Evolutionary conservation across 2,113 vertebrate species (phyloP).

Genomic region (Lamprotornis superbus): DNA sequence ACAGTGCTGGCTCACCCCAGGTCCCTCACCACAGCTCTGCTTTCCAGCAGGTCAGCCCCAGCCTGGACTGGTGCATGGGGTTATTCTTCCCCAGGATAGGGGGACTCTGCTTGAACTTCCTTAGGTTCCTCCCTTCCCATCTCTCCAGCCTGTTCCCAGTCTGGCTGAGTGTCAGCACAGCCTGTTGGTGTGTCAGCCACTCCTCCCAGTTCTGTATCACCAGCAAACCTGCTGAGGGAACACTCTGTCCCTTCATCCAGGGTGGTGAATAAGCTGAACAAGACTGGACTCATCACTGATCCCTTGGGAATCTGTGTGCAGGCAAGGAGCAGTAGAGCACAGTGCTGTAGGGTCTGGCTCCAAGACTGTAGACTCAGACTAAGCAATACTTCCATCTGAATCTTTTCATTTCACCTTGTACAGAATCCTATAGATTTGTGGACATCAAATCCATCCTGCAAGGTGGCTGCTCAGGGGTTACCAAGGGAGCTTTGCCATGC

Average conservation of each 20-base stretch:
- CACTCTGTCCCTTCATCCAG: background rate
- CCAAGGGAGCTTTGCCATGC: background rate
- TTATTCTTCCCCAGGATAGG: background rate
- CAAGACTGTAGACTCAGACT: background rate
- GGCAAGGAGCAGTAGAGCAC: background rate
- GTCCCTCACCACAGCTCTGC: background rate
- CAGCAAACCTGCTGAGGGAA: background rate
- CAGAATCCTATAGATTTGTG: background rate
- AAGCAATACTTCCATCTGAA: background rate
- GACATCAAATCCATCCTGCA: background rate
- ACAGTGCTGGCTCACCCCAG: background rate
- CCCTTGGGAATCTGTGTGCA: background rate
- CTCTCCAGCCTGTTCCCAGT: background rate
- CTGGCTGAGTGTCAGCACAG: background rate
- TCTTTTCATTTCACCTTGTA: background rate
- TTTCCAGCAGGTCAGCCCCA: background rate
- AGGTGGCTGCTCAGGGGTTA: background rate
- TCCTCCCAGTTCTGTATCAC: background rate
- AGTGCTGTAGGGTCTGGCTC: background rate
- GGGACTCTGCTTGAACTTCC: background rate
- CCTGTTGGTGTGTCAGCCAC: background rate
- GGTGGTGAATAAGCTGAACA: background rate
- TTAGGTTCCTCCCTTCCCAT: background rate
- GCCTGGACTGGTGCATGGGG: background rate
- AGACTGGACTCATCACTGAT: background rate